These are phyloP conservation scores for Catharus bicknelli DNA, from an alignment of 2,113 vertebrate species.

Conservation along the genomic window DNA sequence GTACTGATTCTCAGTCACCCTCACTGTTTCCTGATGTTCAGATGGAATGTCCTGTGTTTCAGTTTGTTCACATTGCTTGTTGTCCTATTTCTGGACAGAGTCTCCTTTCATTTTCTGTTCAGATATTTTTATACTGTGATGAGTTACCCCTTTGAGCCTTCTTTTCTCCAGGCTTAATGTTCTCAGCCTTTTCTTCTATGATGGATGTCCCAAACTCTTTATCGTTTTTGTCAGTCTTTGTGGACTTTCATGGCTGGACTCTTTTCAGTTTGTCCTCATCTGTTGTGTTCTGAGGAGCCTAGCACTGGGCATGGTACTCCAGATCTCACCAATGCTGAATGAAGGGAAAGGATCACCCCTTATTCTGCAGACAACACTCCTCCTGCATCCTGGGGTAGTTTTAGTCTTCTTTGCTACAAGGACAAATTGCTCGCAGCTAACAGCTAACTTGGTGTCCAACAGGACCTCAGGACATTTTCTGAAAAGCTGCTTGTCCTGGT, in stretches of 20 bases:
- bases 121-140: background rate
- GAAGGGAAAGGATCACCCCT: background rate
- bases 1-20: background rate
- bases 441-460: background rate
- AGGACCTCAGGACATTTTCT: background rate
- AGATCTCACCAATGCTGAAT: background rate
- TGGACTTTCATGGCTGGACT: background rate
- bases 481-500: background rate
- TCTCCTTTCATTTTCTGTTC: background rate
- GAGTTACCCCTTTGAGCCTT: background rate
- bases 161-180: background rate
- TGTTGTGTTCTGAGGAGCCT: background rate
- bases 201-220: background rate
- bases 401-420: background rate
- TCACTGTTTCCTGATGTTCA: background rate
- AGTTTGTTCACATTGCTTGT: background rate
- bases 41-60: background rate
- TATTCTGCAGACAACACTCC: background rate
- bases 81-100: background rate
- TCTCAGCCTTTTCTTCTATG: background rate
- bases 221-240: background rate
- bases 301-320: background rate
- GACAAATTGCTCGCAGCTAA: background rate
- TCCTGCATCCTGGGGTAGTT: background rate
- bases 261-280: background rate